Percentiles rank a stretch among this genome's conserved stretches.
phyloP scores from a whole-genome alignment of 92 coral and sea anemone genomes.

The Porites divaricata region DNA sequence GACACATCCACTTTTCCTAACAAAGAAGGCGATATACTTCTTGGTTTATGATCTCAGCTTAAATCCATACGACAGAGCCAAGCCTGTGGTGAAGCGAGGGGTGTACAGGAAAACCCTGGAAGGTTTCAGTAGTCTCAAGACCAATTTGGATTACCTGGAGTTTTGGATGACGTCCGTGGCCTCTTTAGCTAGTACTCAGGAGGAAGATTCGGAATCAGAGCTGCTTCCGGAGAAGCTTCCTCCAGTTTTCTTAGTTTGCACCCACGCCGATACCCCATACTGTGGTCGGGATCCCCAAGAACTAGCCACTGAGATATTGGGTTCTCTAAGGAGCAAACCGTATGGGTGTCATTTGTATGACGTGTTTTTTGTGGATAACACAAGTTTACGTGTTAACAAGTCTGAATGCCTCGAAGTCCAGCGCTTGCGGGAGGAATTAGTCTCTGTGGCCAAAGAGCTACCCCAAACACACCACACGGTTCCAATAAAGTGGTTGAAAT shows the following conservation, averaged over 20 bases:
- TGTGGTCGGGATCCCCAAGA: constrained; percentile 14
- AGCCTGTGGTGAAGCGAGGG: no score
- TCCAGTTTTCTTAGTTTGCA: constrained; percentile 60
- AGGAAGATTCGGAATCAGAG: no score
- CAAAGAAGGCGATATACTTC: no score
- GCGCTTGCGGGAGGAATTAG: constrained; percentile 33
- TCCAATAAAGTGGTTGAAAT: constrained; percentile 48
- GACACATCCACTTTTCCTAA: no score
- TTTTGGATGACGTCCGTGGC: no score
- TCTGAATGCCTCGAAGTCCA: constrained; percentile 36
- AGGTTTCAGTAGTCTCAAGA: no score
- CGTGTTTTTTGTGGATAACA: constrained; percentile 64
- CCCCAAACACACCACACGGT: constrained; percentile 27
- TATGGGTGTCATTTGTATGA: constrained; percentile 20
- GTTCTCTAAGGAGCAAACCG: constrained; percentile 10
- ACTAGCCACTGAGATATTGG: constrained; percentile 42
- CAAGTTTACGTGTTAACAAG: constrained; percentile 1
- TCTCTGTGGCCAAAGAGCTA: constrained; percentile 17
- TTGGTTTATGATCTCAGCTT: no score
- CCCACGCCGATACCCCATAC: constrained; percentile 60
- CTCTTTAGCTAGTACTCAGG: no score
- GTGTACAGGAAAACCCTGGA: no score
- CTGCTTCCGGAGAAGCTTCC: constrained; percentile 19
- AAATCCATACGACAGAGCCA: no score
- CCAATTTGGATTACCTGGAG: no score